These are phyloP conservation scores for Dilophus febrilis DNA, from an alignment of 2,888 invertebrate species.

Conservation along the genomic window DNA sequence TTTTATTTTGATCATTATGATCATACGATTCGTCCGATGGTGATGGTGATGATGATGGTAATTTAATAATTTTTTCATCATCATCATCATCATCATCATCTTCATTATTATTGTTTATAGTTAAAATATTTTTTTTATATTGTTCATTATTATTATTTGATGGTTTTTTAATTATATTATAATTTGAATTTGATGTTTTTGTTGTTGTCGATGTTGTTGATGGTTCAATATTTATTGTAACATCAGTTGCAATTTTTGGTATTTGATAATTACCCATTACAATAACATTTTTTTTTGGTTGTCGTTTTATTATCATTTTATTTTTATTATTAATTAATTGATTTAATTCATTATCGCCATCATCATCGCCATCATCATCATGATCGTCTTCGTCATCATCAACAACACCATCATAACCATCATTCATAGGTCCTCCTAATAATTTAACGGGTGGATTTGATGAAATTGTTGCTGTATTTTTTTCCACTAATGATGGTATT, in stretches of 20 bases:
- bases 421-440: conserved; percentile 47
- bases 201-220: conserved; percentile 5
- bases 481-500: conserved; percentile 80
- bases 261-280: conserved; percentile 51
- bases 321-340: conserved; percentile 21
- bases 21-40: no score
- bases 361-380: conserved; percentile 18
- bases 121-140: no score
- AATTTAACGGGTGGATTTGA: conserved; percentile 53
- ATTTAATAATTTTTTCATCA: no score
- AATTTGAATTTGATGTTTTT: no score
- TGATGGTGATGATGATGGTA: no score
- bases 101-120: no score
- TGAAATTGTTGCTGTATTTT: conserved; percentile 67
- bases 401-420: no score
- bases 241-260: conserved; percentile 37
- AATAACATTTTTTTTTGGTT: conserved; percentile 23
- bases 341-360: conserved; percentile 14
- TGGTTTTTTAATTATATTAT: no score
- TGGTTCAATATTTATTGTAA: conserved; percentile 23
- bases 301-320: conserved; percentile 24
- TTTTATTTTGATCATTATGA: no score
- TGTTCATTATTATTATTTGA: no score
- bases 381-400: background rate
- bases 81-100: no score